Percentiles rank a stretch among this genome's conserved stretches.
phyloP scores from a whole-genome alignment of 2,113 vertebrate species.

The Leptosomus discolor region DNA sequence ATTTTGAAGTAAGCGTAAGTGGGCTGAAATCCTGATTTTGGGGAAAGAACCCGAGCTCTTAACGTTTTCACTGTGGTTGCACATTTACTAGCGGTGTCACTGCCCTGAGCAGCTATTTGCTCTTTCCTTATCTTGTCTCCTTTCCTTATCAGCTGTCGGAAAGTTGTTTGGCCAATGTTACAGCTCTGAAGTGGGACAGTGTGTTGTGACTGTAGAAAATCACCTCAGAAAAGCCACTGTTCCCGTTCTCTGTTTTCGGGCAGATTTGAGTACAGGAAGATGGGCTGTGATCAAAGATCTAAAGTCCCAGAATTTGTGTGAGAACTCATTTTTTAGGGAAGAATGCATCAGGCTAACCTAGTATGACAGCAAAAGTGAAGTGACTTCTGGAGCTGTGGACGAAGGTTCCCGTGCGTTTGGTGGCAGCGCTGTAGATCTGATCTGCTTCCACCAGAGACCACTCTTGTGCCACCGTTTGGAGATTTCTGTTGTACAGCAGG shows the following conservation, averaged over 20 bases:
- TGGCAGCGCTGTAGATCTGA: neutral
- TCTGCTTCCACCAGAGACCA: slow-evolving; percentile 70
- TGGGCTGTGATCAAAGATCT: rapidly evolving
- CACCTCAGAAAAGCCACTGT: rapidly evolving
- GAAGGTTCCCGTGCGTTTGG: rapidly evolving
- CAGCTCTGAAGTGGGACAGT: too few relatives aligned
- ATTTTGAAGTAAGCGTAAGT: rapidly evolving
- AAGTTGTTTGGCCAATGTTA: rapidly evolving
- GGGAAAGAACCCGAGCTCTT: neutral
- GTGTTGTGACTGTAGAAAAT: too few relatives aligned
- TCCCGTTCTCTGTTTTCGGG: neutral
- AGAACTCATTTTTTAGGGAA: rapidly evolving
- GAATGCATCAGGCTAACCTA: rapidly evolving
- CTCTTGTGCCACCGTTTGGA: slow-evolving; percentile 31
- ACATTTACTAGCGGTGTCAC: neutral
- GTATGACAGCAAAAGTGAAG: rapidly evolving
- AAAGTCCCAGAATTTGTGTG: rapidly evolving
- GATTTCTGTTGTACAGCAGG: rapidly evolving
- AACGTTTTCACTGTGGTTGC: neutral
- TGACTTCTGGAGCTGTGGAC: neutral
- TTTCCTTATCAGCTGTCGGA: neutral
- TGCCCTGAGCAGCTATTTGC: neutral
- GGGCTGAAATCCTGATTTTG: neutral
- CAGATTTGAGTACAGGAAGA: rapidly evolving
- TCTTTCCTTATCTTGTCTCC: neutral